Percentiles rank a stretch among this genome's conserved stretches.
Conservation (phyloP, 2,888 invertebrate genomes). For the Aporophyla lueneburgensis region DNA sequence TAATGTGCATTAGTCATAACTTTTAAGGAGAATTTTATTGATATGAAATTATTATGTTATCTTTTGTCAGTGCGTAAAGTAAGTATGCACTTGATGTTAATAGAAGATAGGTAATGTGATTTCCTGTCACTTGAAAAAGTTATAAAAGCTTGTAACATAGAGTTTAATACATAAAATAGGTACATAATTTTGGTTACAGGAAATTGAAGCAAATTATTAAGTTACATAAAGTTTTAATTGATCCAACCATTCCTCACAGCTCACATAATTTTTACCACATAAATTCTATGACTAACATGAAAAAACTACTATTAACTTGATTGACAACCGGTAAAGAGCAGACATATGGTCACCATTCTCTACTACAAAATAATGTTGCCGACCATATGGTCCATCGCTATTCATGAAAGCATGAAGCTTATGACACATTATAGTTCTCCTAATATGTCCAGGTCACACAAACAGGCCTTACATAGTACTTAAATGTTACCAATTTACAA, state of each 20-base stretch:
- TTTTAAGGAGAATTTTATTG: conserved; percentile 3
- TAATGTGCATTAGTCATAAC: conserved; percentile 7
- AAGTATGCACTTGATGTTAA: conserved; percentile 9
- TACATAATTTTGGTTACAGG: neutral
- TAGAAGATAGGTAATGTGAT: conserved; percentile 5
- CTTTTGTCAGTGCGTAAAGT: conserved; percentile 11
- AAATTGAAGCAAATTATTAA: neutral
- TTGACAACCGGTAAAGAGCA: conserved; percentile 17
- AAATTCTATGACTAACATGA: conserved; percentile 7
- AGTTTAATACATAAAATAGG: neutral
- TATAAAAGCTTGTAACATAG: neutral
- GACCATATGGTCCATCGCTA: conserved; percentile 64
- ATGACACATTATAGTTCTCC: conserved; percentile 67
- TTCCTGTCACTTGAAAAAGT: conserved; percentile 10
- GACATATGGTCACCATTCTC: conserved; percentile 57
- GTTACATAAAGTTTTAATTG: neutral
- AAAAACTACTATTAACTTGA: conserved; percentile 14
- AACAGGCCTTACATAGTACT: conserved; percentile 66
- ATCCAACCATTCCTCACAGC: neutral
- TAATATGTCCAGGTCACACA: conserved; percentile 70
- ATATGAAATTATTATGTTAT: conserved; percentile 7
- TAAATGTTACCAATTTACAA: conserved; percentile 67
- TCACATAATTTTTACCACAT: conserved; percentile 1
- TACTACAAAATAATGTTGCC: conserved; percentile 25
- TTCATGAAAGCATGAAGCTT: conserved; percentile 66